Conservation (phyloP, 2,888 invertebrate species). For the Leptogaster cylindrica region DNA sequence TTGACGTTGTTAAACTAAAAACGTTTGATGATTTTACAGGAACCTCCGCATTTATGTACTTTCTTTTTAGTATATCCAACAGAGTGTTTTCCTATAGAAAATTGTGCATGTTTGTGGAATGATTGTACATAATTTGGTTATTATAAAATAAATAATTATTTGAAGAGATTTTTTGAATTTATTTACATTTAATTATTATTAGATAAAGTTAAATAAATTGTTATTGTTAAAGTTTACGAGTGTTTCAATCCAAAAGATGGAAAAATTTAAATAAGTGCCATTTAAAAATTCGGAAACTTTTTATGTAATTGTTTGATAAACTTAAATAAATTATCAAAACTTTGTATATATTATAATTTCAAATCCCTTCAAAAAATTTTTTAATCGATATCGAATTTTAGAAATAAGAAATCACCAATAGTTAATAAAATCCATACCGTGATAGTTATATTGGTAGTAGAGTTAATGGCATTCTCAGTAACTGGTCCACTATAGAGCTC, state of each 20-base stretch:
- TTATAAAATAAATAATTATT: neutral
- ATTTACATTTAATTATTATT: neutral
- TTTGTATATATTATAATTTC: no score
- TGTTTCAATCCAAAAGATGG: neutral
- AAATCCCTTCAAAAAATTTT: no score
- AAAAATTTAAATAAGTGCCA: no score
- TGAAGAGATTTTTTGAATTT: neutral
- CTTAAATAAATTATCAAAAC: no score
- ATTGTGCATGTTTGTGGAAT: conserved; percentile 34
- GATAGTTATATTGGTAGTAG: conserved; percentile 18
- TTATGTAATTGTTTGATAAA: no score
- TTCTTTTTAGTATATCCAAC: conserved; percentile 51
- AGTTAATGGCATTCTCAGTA: conserved; percentile 19
- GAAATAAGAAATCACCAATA: neutral
- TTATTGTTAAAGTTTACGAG: neutral
- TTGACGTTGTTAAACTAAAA: conserved; percentile 51
- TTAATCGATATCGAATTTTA: no score
- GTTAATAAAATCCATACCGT: conserved; percentile 34
- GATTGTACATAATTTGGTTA: neutral
- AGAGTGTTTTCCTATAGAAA: conserved; percentile 50
- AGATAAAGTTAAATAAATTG: neutral
- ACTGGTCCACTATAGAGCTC: conserved; percentile 17
- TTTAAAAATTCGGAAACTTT: no score
- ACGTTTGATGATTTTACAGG: conserved; percentile 51
- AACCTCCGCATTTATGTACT: conserved; percentile 51